These are phyloP conservation scores for Pteronura brasiliensis DNA, from an alignment of 2,113 vertebrate genomes.

Conservation along the genomic window DNA sequence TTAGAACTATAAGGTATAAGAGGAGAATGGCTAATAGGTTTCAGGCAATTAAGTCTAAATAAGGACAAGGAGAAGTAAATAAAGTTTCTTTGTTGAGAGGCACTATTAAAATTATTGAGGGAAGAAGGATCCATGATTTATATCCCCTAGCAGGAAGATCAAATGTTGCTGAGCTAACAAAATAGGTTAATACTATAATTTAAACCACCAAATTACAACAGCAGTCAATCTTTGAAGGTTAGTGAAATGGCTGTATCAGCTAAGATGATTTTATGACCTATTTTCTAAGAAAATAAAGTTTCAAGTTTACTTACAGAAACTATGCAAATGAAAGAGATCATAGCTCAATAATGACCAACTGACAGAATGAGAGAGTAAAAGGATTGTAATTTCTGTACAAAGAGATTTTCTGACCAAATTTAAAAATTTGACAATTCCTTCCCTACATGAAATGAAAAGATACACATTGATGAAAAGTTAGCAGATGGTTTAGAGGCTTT, in stretches of 20 bases:
- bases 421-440: neutral
- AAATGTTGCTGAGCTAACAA: neutral
- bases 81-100: neutral
- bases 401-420: neutral
- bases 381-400: neutral
- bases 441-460: neutral
- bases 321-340: constrained; percentile 26
- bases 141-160: neutral
- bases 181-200: neutral
- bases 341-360: neutral
- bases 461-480: neutral
- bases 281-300: constrained; percentile 59
- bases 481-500: neutral
- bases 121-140: neutral
- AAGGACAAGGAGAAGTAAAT: neutral
- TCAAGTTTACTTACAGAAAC: constrained; percentile 44
- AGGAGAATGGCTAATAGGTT: neutral
- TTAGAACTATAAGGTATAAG: neutral
- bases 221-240: neutral
- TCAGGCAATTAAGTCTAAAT: neutral
- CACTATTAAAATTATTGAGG: constrained; percentile 30
- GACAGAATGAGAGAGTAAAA: neutral
- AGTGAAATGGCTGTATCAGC: neutral
- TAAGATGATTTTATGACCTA: constrained; percentile 48
- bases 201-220: neutral